Evolutionary conservation across 2,797 vertebrate species (phyloP).

Genomic region (Esox lucius): DNA sequence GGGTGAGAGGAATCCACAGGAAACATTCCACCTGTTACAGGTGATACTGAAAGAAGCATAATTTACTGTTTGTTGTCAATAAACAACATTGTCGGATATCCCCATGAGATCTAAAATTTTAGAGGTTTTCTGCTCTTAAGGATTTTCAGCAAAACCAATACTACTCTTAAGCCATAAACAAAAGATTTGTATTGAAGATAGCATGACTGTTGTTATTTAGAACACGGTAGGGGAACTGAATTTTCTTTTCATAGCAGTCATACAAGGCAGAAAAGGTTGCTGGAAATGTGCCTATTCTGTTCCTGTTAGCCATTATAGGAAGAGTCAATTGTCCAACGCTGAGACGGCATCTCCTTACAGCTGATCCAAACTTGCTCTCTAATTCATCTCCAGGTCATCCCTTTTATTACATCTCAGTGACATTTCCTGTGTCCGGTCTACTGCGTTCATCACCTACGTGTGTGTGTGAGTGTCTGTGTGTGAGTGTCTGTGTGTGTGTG

Average conservation of each 20-base stretch:
- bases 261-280: conserved; percentile 19
- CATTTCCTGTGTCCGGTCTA: conserved; percentile 20
- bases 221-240: background rate
- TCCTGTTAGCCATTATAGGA: conserved; percentile 29
- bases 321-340: conserved; percentile 16
- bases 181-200: background rate
- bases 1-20: conserved; percentile 17
- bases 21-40: conserved; percentile 31
- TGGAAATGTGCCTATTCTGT: conserved; percentile 28
- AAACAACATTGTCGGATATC: conserved; percentile 18
- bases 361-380: background rate
- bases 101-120: background rate
- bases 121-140: background rate
- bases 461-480: background rate
- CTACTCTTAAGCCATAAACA: background rate
- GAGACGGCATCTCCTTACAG: background rate
- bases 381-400: conserved; percentile 28
- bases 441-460: conserved; percentile 25
- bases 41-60: conserved; percentile 13
- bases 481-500: too few species aligned
- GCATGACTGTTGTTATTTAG: background rate
- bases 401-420: conserved; percentile 38
- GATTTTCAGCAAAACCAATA: background rate
- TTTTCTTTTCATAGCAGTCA: conserved; percentile 15
- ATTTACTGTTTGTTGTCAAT: conserved; percentile 18